Conservation (phyloP, 2,888 invertebrate species). For the Xestia rhomboidea region DNA sequence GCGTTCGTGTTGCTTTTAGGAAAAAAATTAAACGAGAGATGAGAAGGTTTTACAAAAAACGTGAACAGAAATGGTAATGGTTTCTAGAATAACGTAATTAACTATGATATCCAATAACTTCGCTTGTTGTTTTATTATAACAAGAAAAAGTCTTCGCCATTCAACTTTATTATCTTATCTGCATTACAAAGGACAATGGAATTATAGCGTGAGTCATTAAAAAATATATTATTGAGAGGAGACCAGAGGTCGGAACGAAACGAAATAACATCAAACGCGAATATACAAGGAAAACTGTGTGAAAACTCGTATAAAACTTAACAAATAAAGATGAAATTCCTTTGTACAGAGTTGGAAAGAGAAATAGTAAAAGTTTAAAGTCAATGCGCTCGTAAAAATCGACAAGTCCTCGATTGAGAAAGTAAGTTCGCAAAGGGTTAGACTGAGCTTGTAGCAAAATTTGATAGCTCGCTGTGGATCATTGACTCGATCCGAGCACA, state of each 20-base stretch:
- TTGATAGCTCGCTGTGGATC: conserved; percentile 23
- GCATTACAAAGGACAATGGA: conserved; percentile 50
- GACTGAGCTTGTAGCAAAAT: conserved; percentile 30
- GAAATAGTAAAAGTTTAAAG: conserved; percentile 65
- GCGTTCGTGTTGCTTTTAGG: conserved; percentile 2
- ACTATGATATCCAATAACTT: conserved; percentile 14
- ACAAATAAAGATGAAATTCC: conserved; percentile 51
- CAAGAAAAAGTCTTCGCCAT: conserved; percentile 19
- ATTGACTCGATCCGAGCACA: conserved; percentile 1
- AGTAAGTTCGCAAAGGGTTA: conserved; percentile 47
- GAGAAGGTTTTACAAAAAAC: not conserved
- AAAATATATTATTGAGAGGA: conserved; percentile 40
- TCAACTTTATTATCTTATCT: conserved; percentile 38
- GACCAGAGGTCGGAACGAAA: conserved; percentile 30
- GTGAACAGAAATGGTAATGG: not conserved
- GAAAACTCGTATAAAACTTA: conserved; percentile 32
- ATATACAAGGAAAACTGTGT: conserved; percentile 38
- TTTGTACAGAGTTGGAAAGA: conserved; percentile 31
- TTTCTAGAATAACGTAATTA: not conserved
- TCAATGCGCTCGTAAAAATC: conserved; percentile 61
- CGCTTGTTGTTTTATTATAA: conserved; percentile 28
- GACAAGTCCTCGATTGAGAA: conserved; percentile 47
- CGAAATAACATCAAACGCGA: conserved; percentile 32
- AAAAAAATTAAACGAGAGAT: conserved; percentile 15
- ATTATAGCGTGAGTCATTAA: conserved; percentile 37